Percentiles rank a stretch among this genome's conserved stretches.
Evolutionary conservation across 2,113 vertebrate genomes (phyloP).

Genomic region (Tapirus terrestris): DNA sequence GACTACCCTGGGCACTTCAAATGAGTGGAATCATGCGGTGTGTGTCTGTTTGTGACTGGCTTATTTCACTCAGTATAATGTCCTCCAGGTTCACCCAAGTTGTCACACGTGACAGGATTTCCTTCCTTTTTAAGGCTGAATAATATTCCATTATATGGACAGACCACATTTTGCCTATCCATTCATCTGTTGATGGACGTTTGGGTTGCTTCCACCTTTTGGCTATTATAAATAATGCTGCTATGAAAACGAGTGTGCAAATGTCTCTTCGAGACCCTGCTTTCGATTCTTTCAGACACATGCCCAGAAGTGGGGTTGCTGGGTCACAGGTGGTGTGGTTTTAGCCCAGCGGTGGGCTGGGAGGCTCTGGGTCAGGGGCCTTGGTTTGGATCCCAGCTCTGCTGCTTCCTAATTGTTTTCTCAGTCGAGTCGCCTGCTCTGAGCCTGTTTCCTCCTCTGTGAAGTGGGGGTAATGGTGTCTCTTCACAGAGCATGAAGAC

Average conservation of each 20-base stretch:
- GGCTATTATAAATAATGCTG: not conserved
- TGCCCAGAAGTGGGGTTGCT: not conserved
- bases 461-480: not conserved
- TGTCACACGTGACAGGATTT: not conserved
- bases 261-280: not conserved
- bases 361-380: rapidly evolving
- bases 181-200: not conserved
- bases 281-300: rapidly evolving
- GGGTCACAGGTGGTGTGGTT: not conserved
- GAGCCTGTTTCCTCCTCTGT: not conserved
- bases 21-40: not conserved
- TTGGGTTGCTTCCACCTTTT: not conserved
- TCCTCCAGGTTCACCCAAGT: not conserved
- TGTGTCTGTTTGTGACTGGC: too few species aligned
- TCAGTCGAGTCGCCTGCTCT: not conserved
- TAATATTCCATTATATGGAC: not conserved
- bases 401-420: not conserved
- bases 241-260: too few species aligned
- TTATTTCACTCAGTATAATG: not conserved
- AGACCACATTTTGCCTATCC: not conserved
- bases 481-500: rapidly evolving
- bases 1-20: not conserved
- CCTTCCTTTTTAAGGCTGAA: not conserved
- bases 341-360: rapidly evolving
- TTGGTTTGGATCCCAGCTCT: not conserved